Evolutionary conservation across 2,113 vertebrate species (phyloP).

Genomic region (Eulemur rufifrons): DNA sequence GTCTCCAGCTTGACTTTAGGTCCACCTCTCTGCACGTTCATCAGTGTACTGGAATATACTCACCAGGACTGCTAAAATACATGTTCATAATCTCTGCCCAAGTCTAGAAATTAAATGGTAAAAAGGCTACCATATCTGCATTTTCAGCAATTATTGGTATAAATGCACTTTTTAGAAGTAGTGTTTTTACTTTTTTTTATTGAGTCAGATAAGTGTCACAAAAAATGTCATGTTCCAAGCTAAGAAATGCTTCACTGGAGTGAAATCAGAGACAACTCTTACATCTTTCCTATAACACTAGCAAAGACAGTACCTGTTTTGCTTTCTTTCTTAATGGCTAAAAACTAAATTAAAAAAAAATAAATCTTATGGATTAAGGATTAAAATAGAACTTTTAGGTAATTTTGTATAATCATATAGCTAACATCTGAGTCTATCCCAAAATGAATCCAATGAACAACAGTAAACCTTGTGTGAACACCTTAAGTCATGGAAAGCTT

Average conservation of each 20-base stretch:
- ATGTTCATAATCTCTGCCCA: background rate
- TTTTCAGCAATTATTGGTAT: background rate
- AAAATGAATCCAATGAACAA: background rate
- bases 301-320: background rate
- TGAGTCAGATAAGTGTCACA: background rate
- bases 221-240: rapidly evolving
- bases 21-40: background rate
- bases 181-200: background rate
- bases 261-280: background rate
- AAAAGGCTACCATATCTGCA: background rate
- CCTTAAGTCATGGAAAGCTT: background rate
- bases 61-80: background rate
- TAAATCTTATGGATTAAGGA: background rate
- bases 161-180: background rate
- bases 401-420: background rate
- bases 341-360: background rate
- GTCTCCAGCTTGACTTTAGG: background rate
- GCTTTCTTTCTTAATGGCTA: background rate
- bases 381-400: background rate
- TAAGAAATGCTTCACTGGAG: rapidly evolving
- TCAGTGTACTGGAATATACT: background rate
- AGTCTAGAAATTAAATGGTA: background rate
- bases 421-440: background rate
- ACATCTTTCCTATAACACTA: background rate
- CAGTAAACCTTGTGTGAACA: background rate